Evolutionary conservation across 2,797 vertebrate species (phyloP).

Genomic region (Anas bahamensis): DNA sequence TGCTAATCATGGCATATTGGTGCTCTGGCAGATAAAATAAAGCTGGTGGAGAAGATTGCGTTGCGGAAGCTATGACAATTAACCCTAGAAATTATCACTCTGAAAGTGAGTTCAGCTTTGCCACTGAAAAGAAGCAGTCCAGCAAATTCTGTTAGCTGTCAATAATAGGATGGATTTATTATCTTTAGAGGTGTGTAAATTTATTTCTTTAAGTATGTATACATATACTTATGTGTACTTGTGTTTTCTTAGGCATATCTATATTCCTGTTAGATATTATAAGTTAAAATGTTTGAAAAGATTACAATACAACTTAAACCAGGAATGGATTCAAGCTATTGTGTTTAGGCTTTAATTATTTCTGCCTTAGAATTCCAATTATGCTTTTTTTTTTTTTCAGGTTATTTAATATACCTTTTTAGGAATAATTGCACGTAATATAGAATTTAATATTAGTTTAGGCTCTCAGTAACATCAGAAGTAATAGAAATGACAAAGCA

Average conservation of each 20-base stretch:
- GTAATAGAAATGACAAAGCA: background rate
- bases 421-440: background rate
- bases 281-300: background rate
- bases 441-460: background rate
- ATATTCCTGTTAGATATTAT: background rate
- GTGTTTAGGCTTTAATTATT: background rate
- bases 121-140: constrained; percentile 59
- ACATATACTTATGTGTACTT: background rate
- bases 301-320: background rate
- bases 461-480: background rate
- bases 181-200: constrained; percentile 24
- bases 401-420: background rate
- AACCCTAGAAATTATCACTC: constrained; percentile 77
- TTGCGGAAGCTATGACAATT: constrained; percentile 76
- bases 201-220: background rate
- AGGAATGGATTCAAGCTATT: background rate
- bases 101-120: constrained; percentile 64
- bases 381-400: background rate
- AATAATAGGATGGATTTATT: constrained; percentile 64
- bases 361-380: background rate
- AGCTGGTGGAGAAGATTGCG: constrained; percentile 74
- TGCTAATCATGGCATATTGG: constrained; percentile 79
- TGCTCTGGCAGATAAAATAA: constrained; percentile 80
- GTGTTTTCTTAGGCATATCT: background rate
- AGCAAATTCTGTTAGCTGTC: constrained; percentile 69